phyloP scores from a whole-genome alignment of 2,888 invertebrate genomes.

The Amblyjoppa proteus region DNA sequence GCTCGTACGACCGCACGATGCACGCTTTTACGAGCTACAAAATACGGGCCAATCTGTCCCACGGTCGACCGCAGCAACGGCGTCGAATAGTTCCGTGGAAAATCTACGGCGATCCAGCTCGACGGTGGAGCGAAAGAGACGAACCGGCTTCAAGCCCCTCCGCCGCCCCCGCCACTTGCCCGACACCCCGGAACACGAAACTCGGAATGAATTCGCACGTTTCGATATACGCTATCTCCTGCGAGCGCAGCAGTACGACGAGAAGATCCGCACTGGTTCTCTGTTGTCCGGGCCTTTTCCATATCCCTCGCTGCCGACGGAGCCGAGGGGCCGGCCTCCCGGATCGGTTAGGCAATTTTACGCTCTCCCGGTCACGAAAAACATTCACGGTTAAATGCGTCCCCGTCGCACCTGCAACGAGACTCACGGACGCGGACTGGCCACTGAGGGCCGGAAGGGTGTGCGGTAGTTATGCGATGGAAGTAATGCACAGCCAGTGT shows the following conservation, averaged over 20 bases:
- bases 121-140: constrained; percentile 33
- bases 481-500: neutral
- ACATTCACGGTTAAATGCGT: constrained; percentile 84
- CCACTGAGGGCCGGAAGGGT: constrained; percentile 50
- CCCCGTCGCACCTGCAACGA: constrained; percentile 72
- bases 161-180: constrained; percentile 24
- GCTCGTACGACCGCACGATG: constrained; percentile 69
- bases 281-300: constrained; percentile 30
- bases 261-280: constrained; percentile 43
- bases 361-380: constrained; percentile 84
- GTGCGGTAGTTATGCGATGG: constrained; percentile 37
- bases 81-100: constrained; percentile 79
- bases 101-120: constrained; percentile 74
- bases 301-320: constrained; percentile 16
- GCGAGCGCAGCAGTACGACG: constrained; percentile 70
- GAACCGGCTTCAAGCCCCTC: neutral
- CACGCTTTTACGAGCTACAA: constrained; percentile 81
- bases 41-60: constrained; percentile 82
- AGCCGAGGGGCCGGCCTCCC: constrained; percentile 33
- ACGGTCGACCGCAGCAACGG: constrained; percentile 78
- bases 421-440: constrained; percentile 50
- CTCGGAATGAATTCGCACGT: constrained; percentile 78
- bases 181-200: constrained; percentile 60
- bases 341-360: constrained; percentile 84
- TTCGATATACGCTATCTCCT: constrained; percentile 68